Evolutionary conservation across 2,888 invertebrate genomes (phyloP), one percentile per base, ranked within the genome.

Genomic region (Xestia rhomboidea): DNA sequence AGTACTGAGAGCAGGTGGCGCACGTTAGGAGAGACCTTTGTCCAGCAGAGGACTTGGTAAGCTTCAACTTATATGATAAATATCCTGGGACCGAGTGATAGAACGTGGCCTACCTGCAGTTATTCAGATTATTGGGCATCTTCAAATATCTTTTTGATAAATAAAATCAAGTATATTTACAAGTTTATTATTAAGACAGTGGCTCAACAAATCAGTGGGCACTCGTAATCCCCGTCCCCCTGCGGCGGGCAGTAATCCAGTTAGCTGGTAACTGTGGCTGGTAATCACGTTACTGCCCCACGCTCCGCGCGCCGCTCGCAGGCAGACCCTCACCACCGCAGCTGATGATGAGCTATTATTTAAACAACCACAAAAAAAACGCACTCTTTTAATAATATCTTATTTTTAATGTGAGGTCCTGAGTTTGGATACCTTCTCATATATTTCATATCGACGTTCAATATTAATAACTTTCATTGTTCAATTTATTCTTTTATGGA

Each of bases 311-410:
- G 62, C 11, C 60, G 6, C 54, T 63, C 49, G 72, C 78, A 21
- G 57, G 4, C 57, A 18, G 18, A 71, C 73, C 84, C 73, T 62
- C 63, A n/a, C 68, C 10, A 27, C 64, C 54, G 27, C 68, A 34
- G 86, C 90, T 95, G 95, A 95, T 95, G 95, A 95, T 94, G 94
- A 95, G 92, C 94, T 92, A 95, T 95, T 95, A 94, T 95, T 93
- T 93, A 90, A 82, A 75, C 76, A 41, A 84, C 87, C 84, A 54
- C 74, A 38, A 78, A 69, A 69, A 81, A 85, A 86, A 86, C 69
- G 49, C n/a, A 2, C 27, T 6, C 3, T 41, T 44, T 70, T 24
- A 62, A 51, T 27, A 44, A n/a, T 38, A 44, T 57, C 57, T 60
- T 18, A 5, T 44, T 73, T 68, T n/a, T 21, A 41, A 8, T 11